phyloP scores from a whole-genome alignment of 2,797 vertebrate genomes.

The Calcarius lapponicus region DNA sequence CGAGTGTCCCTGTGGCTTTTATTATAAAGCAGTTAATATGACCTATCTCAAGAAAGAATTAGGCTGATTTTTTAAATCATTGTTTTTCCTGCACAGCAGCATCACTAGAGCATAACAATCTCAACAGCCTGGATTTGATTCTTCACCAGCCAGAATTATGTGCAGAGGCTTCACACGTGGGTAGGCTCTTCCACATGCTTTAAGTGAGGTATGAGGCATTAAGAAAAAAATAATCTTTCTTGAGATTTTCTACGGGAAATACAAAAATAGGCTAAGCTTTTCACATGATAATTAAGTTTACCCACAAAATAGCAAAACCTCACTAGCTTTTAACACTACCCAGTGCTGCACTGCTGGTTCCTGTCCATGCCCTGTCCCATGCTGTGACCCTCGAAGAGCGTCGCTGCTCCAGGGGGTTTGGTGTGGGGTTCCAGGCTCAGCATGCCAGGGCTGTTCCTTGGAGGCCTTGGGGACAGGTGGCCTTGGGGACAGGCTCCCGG shows the following conservation, averaged over 20 bases:
- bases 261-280: neutral
- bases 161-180: neutral
- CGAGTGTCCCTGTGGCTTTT: slow-evolving; percentile 17
- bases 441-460: fast-evolving
- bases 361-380: fast-evolving
- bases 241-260: neutral
- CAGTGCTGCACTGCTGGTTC: neutral
- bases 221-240: neutral
- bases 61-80: slow-evolving; percentile 12
- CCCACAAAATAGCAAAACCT: neutral
- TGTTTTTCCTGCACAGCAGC: neutral
- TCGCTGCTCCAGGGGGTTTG: fast-evolving
- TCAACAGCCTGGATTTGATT: neutral
- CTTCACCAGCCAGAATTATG: neutral
- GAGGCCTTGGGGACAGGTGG: neutral
- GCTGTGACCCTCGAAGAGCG: neutral
- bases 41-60: slow-evolving; percentile 26
- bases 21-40: slow-evolving; percentile 28
- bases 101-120: neutral
- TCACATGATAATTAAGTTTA: neutral
- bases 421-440: fast-evolving
- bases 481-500: neutral
- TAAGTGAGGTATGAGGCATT: neutral
- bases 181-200: neutral
- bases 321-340: neutral